These are phyloP conservation scores for Nematolebias whitei DNA, from an alignment of 2,113 vertebrate species.

Conservation along the genomic window DNA sequence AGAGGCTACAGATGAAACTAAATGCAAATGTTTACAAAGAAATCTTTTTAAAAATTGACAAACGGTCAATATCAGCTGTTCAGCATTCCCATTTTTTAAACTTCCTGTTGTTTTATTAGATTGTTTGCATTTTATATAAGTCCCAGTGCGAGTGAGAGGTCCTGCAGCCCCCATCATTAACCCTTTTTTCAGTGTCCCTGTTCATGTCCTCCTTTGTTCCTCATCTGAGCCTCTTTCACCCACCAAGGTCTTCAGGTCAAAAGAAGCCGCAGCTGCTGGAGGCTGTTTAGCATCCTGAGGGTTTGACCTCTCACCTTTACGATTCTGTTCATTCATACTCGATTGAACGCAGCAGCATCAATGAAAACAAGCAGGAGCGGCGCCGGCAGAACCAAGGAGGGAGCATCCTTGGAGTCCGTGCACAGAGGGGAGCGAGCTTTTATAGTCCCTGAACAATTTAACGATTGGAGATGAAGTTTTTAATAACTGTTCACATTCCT, in stretches of 20 bases:
- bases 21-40: too few species aligned
- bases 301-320: constrained; percentile 51
- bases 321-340: constrained; percentile 42
- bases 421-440: constrained; percentile 5
- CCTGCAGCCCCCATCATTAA: too few species aligned
- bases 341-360: constrained; percentile 49
- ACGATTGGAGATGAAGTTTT: too few species aligned
- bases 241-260: constrained; percentile 39
- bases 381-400: constrained; percentile 40
- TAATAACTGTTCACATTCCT: too few species aligned
- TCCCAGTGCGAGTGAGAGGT: neutral
- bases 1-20: too few species aligned
- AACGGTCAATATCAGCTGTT: too few species aligned
- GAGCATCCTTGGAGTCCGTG: constrained; percentile 36
- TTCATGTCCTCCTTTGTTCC: constrained; percentile 28
- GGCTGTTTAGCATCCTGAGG: constrained; percentile 49
- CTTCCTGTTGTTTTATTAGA: neutral
- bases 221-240: constrained; percentile 36
- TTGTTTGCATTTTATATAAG: neutral
- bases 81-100: too few species aligned
- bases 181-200: neutral
- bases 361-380: constrained; percentile 9
- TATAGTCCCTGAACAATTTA: neutral
- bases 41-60: too few species aligned
- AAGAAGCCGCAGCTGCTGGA: constrained; percentile 50